Evolutionary conservation across 2,888 invertebrate species (phyloP).

Genomic region (Nemotelus nigrinus): DNA sequence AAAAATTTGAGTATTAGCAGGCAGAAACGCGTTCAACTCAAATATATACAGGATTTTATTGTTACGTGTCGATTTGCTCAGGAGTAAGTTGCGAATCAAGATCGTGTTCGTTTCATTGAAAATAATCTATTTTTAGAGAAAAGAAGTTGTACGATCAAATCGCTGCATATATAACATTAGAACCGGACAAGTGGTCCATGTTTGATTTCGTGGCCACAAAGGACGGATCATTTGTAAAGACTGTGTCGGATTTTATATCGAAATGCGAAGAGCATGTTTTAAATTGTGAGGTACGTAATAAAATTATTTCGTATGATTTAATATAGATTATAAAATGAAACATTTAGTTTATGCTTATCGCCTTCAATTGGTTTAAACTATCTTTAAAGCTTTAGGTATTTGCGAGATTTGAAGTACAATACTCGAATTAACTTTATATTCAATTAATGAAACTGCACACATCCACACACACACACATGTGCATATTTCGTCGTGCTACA

Average conservation of each 20-base stretch:
- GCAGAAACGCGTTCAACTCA: conserved; percentile 73
- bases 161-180: conserved; percentile 70
- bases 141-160: conserved; percentile 69
- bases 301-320: too few relatives aligned
- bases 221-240: conserved; percentile 69
- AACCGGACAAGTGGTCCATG: conserved; percentile 78
- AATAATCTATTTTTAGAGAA: conserved; percentile 62
- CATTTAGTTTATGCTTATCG: too few relatives aligned
- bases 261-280: conserved; percentile 71
- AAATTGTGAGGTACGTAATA: conserved; percentile 67
- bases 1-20: conserved; percentile 71
- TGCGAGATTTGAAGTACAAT: too few relatives aligned
- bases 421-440: too few relatives aligned
- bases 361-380: too few relatives aligned
- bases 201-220: conserved; percentile 75
- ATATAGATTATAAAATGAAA: too few relatives aligned
- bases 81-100: conserved; percentile 64
- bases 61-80: conserved; percentile 74
- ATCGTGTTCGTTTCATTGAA: conserved; percentile 55
- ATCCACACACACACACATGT: too few relatives aligned
- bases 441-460: too few relatives aligned
- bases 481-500: too few relatives aligned
- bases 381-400: too few relatives aligned
- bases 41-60: conserved; percentile 77
- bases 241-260: conserved; percentile 69